Evolutionary conservation across 2,888 invertebrate species (phyloP), one percentile per base, ranked within the genome.

Genomic region (Caenorhabditis sulstoni): DNA sequence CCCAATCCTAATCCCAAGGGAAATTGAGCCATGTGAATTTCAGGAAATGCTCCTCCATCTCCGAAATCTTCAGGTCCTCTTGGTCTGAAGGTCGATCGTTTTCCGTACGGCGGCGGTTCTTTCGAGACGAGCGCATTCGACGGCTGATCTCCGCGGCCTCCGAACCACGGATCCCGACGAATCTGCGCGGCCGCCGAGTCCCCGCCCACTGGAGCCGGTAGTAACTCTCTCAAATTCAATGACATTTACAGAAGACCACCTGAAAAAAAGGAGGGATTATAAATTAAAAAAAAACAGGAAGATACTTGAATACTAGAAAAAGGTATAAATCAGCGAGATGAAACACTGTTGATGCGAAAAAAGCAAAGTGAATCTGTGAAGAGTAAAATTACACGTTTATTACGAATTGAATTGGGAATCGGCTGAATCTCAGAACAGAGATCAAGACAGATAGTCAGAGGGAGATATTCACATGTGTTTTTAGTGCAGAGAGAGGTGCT

Each of bases 1-100:
- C 81, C 78, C 16, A 77, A 37, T 49, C 84, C 86, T 70, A 86
- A 95, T 9, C 94, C 94, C 71, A 98, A 91, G 0, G 99, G 99
- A 91, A 95, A 96, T 90, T 99, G 99, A 0, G 97, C 97, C 22
- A 97, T 95, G 89, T 94, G 95, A 81, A 98, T 95, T 92, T 99
- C 99, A 0, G 99, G 99, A 91, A 96, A 99, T 0, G 99, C 96
- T 29, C 99, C 99, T 0, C 99, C 99, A 93, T 98, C 98, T 90
- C 93, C 93, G 92, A 93, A 94, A 90, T 94, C 94, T 92, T 94
- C 95, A 61, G 94, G 93, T 59, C 92, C 93, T 59, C 97, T 92
- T 0, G 99, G 98, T 9, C 96, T 93, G 96, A 96, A 99, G 88
- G 95, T 96, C 91, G 94, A 94, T 84, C 99, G 93, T 89, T 96